Conservation (phyloP, 1,140 invertebrate genomes). For the Aphelinus certus region DNA sequence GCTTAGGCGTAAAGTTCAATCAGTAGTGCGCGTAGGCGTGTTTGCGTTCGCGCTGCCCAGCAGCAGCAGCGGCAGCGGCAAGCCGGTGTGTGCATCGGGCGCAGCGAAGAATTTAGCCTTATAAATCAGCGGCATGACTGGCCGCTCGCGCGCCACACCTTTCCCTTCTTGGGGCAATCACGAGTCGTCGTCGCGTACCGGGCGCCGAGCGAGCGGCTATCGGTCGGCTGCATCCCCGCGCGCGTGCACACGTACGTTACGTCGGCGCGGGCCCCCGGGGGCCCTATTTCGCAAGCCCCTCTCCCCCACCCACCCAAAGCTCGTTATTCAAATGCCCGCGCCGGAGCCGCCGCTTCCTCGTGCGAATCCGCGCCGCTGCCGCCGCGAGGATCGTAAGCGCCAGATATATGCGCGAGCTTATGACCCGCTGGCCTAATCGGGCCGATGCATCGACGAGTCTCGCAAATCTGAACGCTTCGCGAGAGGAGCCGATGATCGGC, state of each 20-base stretch:
- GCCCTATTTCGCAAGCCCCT: slow-evolving; percentile 42
- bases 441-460: too few species aligned
- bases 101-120: slow-evolving; percentile 60
- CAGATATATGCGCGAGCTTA: too few species aligned
- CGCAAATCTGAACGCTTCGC: too few species aligned
- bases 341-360: too few species aligned
- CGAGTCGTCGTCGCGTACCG: slow-evolving; percentile 56
- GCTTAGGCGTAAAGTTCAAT: too few species aligned
- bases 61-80: neutral
- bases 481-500: too few species aligned
- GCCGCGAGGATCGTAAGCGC: too few species aligned
- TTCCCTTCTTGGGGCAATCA: slow-evolving; percentile 67
- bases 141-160: slow-evolving; percentile 65
- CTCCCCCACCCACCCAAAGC: neutral
- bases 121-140: slow-evolving; percentile 67
- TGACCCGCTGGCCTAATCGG: too few species aligned
- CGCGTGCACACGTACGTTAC: slow-evolving; percentile 41
- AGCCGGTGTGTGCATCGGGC: neutral
- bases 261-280: slow-evolving; percentile 44
- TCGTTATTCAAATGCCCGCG: neutral
- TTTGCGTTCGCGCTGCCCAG: too few species aligned
- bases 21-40: too few species aligned
- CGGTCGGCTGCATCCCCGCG: slow-evolving; percentile 20
- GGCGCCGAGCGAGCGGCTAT: slow-evolving; percentile 43
- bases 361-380: too few species aligned